Conservation (phyloP, 2,797 vertebrate species). For the Chanos chanos region DNA sequence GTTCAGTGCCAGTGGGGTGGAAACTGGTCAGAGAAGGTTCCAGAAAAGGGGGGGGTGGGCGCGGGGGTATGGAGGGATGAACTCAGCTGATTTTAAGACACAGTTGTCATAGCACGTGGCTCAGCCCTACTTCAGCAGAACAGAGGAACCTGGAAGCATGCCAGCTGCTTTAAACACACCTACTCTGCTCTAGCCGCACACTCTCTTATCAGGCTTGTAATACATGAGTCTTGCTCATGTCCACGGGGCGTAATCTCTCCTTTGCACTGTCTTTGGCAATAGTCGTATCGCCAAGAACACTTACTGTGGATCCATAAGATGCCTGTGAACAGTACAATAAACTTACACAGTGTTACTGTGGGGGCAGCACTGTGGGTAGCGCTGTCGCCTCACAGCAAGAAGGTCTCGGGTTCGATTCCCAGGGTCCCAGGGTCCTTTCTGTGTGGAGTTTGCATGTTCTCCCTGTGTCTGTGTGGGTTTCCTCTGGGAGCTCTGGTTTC, state of each 20-base stretch:
- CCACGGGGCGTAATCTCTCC: background rate
- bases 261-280: too few species aligned
- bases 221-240: constrained; percentile 28
- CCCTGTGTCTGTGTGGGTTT: too few species aligned
- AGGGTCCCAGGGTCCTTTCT: too few species aligned
- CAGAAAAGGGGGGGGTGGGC: constrained; percentile 33
- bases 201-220: constrained; percentile 41
- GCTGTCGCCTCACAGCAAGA: too few species aligned
- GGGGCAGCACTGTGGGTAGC: too few species aligned
- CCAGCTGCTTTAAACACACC: constrained; percentile 54
- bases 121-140: constrained; percentile 57
- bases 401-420: too few species aligned
- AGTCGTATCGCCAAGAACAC: too few species aligned
- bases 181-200: constrained; percentile 45
- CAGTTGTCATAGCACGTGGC: constrained; percentile 65
- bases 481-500: too few species aligned
- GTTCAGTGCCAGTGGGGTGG: constrained; percentile 37
- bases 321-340: too few species aligned
- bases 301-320: too few species aligned
- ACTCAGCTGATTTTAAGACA: constrained; percentile 66
- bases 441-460: too few species aligned
- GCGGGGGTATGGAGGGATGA: constrained; percentile 54
- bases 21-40: constrained; percentile 33
- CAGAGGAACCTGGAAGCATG: constrained; percentile 56
- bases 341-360: too few species aligned